phyloP scores from a whole-genome alignment of 1,140 invertebrate species.

The Agrypnia vestita region DNA sequence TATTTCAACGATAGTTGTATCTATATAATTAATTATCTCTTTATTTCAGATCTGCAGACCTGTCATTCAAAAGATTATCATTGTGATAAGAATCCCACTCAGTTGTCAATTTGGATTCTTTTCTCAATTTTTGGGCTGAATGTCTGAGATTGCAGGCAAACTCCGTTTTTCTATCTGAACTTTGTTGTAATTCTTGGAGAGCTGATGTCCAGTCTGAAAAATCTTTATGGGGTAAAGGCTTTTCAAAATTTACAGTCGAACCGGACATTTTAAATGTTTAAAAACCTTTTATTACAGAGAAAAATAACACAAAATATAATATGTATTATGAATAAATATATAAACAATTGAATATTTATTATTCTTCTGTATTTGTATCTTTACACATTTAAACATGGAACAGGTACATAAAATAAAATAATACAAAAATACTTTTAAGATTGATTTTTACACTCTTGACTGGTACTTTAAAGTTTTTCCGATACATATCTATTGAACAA shows the following conservation, averaged over 20 bases:
- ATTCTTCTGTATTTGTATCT: no score
- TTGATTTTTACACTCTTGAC: no score
- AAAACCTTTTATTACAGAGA: neutral
- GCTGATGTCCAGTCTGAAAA: slow-evolving; percentile 83
- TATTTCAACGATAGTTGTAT: no score
- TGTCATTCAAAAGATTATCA: slow-evolving; percentile 81
- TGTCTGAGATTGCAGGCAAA: slow-evolving; percentile 82
- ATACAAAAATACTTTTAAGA: no score
- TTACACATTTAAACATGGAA: no score
- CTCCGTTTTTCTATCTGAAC: slow-evolving; percentile 75
- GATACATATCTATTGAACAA: no score
- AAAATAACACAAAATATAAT: no score
- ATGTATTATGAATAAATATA: no score
- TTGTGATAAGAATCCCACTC: slow-evolving; percentile 90
- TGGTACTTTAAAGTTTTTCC: no score
- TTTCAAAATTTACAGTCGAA: slow-evolving; percentile 77
- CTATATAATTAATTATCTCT: no score
- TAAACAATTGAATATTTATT: no score
- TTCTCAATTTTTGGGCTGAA: slow-evolving; percentile 80
- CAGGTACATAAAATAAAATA: no score
- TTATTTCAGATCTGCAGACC: slow-evolving; percentile 66
- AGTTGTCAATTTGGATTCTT: slow-evolving; percentile 85
- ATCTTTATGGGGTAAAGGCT: slow-evolving; percentile 79
- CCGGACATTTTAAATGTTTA: slow-evolving; percentile 9
- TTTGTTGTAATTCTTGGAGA: slow-evolving; percentile 75